Evolutionary conservation across 2,888 invertebrate species (phyloP).

Genomic region (Poecilus cupreus): DNA sequence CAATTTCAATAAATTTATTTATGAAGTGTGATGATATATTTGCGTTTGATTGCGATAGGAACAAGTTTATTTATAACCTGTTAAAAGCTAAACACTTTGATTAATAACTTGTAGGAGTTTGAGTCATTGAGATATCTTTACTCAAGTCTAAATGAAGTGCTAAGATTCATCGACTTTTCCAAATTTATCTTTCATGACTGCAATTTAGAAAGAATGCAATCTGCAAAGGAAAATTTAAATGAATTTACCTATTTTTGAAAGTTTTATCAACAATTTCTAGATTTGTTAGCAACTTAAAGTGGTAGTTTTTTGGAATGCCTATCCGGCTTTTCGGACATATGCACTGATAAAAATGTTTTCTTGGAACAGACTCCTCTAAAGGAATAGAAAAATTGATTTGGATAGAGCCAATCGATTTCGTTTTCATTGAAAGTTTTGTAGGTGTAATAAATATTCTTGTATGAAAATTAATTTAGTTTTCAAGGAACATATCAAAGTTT

Average conservation of each 20-base stretch:
- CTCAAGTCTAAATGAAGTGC: slow-evolving; percentile 10
- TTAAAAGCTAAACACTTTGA: slow-evolving; percentile 49
- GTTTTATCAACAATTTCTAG: neutral
- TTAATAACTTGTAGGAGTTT: slow-evolving; percentile 25
- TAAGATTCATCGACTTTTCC: slow-evolving; percentile 16
- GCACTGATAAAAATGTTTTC: neutral
- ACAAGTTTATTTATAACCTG: slow-evolving; percentile 44
- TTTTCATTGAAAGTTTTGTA: no score
- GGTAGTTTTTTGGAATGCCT: no score
- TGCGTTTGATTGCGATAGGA: slow-evolving; percentile 28
- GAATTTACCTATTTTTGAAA: neutral
- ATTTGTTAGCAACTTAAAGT: neutral
- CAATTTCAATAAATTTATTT: slow-evolving; percentile 24
- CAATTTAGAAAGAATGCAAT: neutral
- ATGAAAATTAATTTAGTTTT: no score
- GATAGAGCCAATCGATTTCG: no score
- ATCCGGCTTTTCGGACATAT: neutral
- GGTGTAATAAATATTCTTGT: no score
- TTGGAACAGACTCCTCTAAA: no score
- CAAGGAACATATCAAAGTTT: no score
- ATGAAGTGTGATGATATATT: slow-evolving; percentile 40
- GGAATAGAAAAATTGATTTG: no score
- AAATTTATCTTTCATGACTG: neutral
- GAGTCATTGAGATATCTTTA: slow-evolving; percentile 51
- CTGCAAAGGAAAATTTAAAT: neutral